Conservation (phyloP, 2,888 invertebrate species). For the Eudemis profundana region DNA sequence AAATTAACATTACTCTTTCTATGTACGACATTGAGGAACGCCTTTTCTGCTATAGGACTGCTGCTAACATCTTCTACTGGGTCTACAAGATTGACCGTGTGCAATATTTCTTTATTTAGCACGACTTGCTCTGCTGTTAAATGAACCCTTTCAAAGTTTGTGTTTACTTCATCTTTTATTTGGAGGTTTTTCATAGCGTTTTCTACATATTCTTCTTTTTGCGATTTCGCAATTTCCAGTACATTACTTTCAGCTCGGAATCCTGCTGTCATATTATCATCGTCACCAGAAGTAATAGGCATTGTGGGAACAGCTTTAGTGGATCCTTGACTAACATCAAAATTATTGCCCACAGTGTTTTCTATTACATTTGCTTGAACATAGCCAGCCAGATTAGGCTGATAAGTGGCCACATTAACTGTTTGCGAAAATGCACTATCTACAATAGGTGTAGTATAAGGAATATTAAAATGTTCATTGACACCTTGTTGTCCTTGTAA, state of each 20-base stretch:
- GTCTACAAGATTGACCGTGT: neutral
- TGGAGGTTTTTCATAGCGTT: constrained; percentile 14
- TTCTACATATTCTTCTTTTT: neutral
- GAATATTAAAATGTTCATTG: constrained; percentile 1
- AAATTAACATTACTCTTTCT: neutral
- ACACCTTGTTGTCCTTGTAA: constrained; percentile 3
- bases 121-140: neutral
- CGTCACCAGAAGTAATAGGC: neutral
- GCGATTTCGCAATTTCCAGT: neutral
- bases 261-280: neutral
- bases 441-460: neutral
- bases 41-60: neutral
- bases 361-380: constrained; percentile 23
- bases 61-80: neutral
- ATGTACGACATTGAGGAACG: neutral
- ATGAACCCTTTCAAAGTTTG: neutral
- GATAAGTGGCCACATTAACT: neutral
- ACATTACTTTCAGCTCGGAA: neutral
- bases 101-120: neutral
- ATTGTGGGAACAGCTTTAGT: neutral
- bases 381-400: neutral
- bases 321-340: too few species aligned
- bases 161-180: neutral
- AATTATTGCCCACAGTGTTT: neutral
- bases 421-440: neutral